Evolutionary conservation across 2,888 invertebrate genomes (phyloP).

Genomic region (Sepioteuthis lessoniana): DNA sequence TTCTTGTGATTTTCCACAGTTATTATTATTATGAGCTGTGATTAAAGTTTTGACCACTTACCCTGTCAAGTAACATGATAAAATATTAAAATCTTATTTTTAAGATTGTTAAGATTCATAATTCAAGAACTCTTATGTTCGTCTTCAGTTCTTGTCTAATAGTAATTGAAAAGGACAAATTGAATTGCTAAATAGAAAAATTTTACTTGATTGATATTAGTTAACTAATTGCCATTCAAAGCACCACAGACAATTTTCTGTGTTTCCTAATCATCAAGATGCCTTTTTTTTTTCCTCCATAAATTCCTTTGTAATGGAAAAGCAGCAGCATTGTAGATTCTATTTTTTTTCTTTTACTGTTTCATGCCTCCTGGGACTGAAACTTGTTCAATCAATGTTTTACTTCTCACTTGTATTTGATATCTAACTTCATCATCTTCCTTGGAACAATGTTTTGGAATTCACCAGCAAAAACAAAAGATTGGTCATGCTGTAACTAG

Average conservation of each 20-base stretch:
- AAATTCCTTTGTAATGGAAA: neutral
- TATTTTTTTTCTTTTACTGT: neutral
- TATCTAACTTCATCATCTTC: neutral
- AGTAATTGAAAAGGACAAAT: neutral
- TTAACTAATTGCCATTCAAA: neutral
- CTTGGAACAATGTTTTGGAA: neutral
- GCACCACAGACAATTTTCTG: neutral
- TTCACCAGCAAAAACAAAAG: neutral
- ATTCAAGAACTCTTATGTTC: no score
- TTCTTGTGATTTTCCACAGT: no score
- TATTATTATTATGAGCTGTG: no score
- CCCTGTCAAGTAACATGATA: no score
- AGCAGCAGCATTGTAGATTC: neutral
- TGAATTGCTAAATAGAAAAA: neutral
- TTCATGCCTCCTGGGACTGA: neutral
- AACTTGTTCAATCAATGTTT: neutral
- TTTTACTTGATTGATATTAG: neutral
- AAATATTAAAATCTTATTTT: no score
- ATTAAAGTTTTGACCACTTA: no score
- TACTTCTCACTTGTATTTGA: neutral
- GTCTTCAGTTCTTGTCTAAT: no score
- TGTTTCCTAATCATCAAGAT: no score
- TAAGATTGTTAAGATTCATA: no score
- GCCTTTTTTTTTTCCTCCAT: neutral
- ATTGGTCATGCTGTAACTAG: neutral